Base-by-base conservation (phyloP, 1,140 invertebrate species). In the Cotesia chilonis region DNA sequence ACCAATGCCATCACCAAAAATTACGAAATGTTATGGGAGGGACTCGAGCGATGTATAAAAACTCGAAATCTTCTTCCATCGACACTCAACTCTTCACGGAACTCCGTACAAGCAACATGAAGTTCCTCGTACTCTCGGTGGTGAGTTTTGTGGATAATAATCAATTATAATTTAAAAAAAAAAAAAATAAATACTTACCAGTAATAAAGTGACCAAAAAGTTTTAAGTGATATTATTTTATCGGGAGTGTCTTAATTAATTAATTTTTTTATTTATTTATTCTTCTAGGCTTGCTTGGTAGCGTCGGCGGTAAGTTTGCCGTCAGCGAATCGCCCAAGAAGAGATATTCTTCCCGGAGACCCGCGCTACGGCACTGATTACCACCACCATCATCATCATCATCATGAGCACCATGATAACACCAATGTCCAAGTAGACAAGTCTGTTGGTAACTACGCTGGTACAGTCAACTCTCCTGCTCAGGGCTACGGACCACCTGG, bases 21-120 rank as follows among this genome's bases (percentile, higher is more conserved):
- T 84, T 83, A 73, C 74, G 78, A 83, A 80, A 83, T 79, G 72
- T 73, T 80, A 79, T 75, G 78, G 83, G 81, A 82, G 77, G 75
- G 80, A 71, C 47, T 70, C 69, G 10, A 35, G 74, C 67, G 28
- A 80, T 75, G 81, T 86, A 85, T 86, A 86, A 85, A 87, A 87
- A 81, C 75, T 86, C 80, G 83, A 84, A 82, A 81, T 83, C 76
- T 69, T 71, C 74, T 73, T 77, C 67, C 65, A 71, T 63, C 74
- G 74, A 76, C 78, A 79, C 72, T 82, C 79, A 80, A 82, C 73
- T 81, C 78, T 72, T 79, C 75, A 77, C 71, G 75, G 80, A 78
- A 75, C 79, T 80, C 76, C 79, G 77, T 68, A 76, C 77, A 72
- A 75, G 61, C 73, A 84, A 80, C 82, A 87, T 87, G 84, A 85